Percentiles rank a stretch among this genome's conserved stretches.
Evolutionary conservation across 2,888 invertebrate species (phyloP).

Genomic region (Dione juno): DNA sequence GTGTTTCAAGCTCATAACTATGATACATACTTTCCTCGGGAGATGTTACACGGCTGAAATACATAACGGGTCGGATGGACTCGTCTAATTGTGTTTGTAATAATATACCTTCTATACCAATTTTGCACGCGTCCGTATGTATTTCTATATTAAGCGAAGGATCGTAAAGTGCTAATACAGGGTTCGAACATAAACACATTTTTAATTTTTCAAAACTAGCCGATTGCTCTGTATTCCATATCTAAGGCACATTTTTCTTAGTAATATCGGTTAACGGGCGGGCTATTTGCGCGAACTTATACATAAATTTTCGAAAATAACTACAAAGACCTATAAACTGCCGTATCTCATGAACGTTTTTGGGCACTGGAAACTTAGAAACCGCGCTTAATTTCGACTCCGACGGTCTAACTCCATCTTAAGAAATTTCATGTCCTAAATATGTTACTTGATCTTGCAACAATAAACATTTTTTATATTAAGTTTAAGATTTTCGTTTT

Average conservation of each 20-base stretch:
- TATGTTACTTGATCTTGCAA: no score
- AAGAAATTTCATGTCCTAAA: no score
- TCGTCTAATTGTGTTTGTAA: not conserved
- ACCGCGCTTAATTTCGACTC: constrained; percentile 39
- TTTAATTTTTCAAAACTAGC: not conserved
- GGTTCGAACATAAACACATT: not conserved
- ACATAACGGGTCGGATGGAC: not conserved
- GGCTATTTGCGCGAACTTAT: no score
- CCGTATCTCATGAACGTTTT: no score
- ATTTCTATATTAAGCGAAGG: not conserved
- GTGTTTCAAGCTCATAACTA: no score
- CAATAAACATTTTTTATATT: no score
- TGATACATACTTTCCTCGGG: no score
- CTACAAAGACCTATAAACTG: no score
- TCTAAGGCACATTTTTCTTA: constrained; percentile 13
- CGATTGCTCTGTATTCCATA: not conserved
- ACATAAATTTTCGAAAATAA: no score
- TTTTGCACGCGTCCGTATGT: not conserved
- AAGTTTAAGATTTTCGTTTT: no score
- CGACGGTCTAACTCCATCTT: constrained; percentile 45
- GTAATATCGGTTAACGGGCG: constrained; percentile 40
- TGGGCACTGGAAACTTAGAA: no score
- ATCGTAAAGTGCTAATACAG: not conserved
- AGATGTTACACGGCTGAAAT: no score
- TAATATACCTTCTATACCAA: not conserved